Base-by-base conservation (phyloP, 2,113 vertebrate genomes). In the Dipodomys stephensi region DNA sequence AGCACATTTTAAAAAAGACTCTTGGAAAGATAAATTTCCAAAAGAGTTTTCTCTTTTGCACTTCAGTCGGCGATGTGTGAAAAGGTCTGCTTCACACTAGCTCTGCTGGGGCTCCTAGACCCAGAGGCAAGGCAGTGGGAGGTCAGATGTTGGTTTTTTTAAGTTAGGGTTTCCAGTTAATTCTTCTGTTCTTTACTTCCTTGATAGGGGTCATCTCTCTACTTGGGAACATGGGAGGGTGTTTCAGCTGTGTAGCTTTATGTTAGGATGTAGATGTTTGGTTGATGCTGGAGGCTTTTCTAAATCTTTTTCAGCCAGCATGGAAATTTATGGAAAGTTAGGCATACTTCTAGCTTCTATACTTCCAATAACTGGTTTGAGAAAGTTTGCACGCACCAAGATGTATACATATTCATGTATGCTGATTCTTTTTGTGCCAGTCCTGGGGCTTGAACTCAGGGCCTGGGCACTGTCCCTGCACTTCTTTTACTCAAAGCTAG, bases 351-450 rank as follows among this genome's bases (percentile, higher is more conserved):
- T 89, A 28, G 64, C 39, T 39, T 15, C 9, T 5, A 20, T 44
- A 74, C 30, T 77, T 85, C 53, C 92, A 88, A 72, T 76, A n/a
- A 85, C n/a, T 82, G 30, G 72, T 96, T 92, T 86, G 71, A 39
- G 78, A 13, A 89, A 89, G 27, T 1, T 0, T 79, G 10, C 79
- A 62, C 20, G 4, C 57, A 20, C 83, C 32, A 69, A 4, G 13
- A 13, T 35, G 27, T 11, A 6, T 12, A 60, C n/a, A 22, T 22
- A 28, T 28, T 57, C 3, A 83, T 22, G 11, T 71, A 53, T 64
- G 30, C 79, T 79, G 22, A 60, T 90, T 57, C 53, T 57, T 13
- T 57, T 16, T 57, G 15, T 57, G 16, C 13, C 53, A 57, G 53
- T 57, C 53, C 16, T 57, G 53, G 53, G 53, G 11, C 53, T 57